phyloP scores from a whole-genome alignment of 2,113 vertebrate genomes.

The Haplochromis burtoni region DNA sequence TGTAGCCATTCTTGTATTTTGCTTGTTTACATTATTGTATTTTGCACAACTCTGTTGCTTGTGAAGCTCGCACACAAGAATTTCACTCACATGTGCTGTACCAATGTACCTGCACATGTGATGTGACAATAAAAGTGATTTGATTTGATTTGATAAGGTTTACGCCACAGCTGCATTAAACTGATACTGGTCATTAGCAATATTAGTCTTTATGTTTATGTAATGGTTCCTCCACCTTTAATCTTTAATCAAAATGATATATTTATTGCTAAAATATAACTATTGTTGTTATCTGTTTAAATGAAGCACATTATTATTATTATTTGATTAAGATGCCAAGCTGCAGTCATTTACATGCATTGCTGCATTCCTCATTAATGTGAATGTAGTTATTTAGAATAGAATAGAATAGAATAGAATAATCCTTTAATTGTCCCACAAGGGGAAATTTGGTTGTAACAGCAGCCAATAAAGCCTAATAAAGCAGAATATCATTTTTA shows the following conservation, averaged over 20 bases:
- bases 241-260: background rate
- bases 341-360: background rate
- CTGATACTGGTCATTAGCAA: background rate
- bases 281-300: background rate
- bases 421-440: too few relatives aligned
- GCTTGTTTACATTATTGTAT: too few relatives aligned
- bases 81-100: too few relatives aligned
- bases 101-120: too few relatives aligned
- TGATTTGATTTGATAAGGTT: too few relatives aligned
- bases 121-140: too few relatives aligned
- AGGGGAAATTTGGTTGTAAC: too few relatives aligned
- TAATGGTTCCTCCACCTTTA: background rate
- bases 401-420: too few relatives aligned
- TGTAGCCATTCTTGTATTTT: too few relatives aligned
- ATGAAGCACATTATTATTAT: background rate
- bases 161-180: background rate
- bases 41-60: too few relatives aligned
- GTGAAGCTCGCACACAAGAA: too few relatives aligned
- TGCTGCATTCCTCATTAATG: background rate
- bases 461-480: background rate
- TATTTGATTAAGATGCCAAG: background rate
- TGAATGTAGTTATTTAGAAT: background rate
- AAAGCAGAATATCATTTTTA: background rate
- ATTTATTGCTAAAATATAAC: background rate
- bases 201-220: background rate